phyloP scores from a whole-genome alignment of 2,797 vertebrate species.

The Eulemur mongoz region DNA sequence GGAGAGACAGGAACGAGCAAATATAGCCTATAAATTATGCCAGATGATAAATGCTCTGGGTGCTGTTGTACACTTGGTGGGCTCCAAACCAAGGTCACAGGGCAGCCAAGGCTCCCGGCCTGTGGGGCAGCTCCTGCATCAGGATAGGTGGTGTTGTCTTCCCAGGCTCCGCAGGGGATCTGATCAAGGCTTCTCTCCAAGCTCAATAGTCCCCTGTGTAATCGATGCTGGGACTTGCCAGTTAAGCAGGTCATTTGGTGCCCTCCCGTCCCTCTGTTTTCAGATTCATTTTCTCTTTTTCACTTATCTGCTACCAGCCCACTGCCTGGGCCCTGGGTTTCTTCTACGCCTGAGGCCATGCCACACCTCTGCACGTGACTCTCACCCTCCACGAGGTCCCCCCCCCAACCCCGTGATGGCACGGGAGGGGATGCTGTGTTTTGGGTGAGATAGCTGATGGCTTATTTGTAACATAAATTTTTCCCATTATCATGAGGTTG shows the following conservation, averaged over 20 bases:
- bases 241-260: background rate
- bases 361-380: slow-evolving; percentile 1
- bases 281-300: slow-evolving; percentile 73
- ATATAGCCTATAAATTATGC: background rate
- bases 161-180: too few species aligned
- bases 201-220: slow-evolving; percentile 33
- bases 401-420: background rate
- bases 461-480: slow-evolving; percentile 59
- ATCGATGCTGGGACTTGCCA: background rate
- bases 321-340: slow-evolving; percentile 24
- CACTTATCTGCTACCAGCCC: slow-evolving; percentile 61
- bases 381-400: background rate
- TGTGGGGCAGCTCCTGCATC: too few species aligned
- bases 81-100: background rate
- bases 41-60: background rate
- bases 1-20: background rate
- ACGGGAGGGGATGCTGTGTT: slow-evolving; percentile 42
- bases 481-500: slow-evolving; percentile 54
- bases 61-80: background rate
- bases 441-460: slow-evolving; percentile 51
- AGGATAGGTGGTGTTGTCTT: background rate
- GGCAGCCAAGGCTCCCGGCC: background rate
- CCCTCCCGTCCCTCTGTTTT: slow-evolving; percentile 52
- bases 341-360: background rate
- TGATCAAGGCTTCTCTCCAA: background rate